These are phyloP conservation scores for Oryzaephilus surinamensis DNA, from an alignment of 1,140 invertebrate species.

Conservation along the genomic window DNA sequence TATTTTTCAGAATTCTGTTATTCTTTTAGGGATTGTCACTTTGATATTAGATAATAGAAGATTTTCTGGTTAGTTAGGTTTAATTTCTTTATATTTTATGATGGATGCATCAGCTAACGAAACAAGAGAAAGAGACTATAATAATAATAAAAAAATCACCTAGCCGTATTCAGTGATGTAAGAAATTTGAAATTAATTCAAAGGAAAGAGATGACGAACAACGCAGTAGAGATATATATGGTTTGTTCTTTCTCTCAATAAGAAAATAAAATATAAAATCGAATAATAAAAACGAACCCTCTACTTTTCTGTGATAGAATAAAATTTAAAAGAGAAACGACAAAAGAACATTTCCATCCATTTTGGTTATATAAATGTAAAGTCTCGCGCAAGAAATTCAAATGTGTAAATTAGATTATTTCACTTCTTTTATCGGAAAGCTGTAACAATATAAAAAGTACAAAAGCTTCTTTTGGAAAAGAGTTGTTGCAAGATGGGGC, in stretches of 20 bases:
- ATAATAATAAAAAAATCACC: no score
- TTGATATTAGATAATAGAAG: no score
- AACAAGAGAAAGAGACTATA: no score
- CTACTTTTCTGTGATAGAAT: slow-evolving; percentile 16
- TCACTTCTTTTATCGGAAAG: slow-evolving; percentile 28
- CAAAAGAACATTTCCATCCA: slow-evolving; percentile 25
- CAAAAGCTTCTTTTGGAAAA: no score
- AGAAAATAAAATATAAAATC: slow-evolving; percentile 21
- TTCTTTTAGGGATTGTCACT: no score
- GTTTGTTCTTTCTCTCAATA: no score
- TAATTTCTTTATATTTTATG: no score
- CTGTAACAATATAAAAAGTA: slow-evolving; percentile 27
- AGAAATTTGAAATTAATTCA: slow-evolving; percentile 19
- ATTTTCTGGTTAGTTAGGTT: slow-evolving; percentile 4
- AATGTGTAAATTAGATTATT: slow-evolving; percentile 31
- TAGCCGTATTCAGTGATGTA: slow-evolving; percentile 14
- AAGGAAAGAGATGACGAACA: slow-evolving; percentile 12
- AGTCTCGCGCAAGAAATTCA: slow-evolving; percentile 26
- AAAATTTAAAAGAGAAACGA: slow-evolving; percentile 20
- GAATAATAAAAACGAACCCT: slow-evolving; percentile 19
- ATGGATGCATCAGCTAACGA: no score
- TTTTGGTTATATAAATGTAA: slow-evolving; percentile 30
- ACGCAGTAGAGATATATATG: no score
- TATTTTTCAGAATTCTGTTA: no score
- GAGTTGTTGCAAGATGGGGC: no score